phyloP scores from a whole-genome alignment of 2,113 vertebrate species.

The Pungitius pungitius region DNA sequence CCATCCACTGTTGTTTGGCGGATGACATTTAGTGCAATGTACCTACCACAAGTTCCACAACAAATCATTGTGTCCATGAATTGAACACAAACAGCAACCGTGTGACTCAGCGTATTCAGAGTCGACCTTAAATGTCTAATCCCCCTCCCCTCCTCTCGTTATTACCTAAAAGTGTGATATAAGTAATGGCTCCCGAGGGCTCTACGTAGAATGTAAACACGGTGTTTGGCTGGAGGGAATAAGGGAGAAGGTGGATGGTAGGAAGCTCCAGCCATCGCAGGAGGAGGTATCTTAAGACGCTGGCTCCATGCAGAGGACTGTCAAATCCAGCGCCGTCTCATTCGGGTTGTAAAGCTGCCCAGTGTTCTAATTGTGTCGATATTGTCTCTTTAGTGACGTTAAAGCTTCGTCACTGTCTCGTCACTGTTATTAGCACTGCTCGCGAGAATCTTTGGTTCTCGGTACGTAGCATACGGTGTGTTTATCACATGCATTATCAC shows the following conservation, averaged over 20 bases:
- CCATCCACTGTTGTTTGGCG: background rate
- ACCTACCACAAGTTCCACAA: background rate
- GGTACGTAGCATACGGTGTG: background rate
- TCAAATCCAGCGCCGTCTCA: constrained; percentile 26
- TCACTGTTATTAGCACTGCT: background rate
- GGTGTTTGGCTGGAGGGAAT: constrained; percentile 25
- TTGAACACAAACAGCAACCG: background rate
- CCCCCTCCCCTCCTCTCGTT: constrained; percentile 55
- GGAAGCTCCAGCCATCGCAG: constrained; percentile 8
- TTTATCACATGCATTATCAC: background rate
- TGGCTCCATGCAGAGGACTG: constrained; percentile 7
- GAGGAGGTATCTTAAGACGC: constrained; percentile 10
- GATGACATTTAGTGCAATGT: background rate
- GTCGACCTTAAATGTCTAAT: constrained; percentile 63
- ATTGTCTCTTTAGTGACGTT: background rate
- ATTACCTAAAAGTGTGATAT: constrained; percentile 66
- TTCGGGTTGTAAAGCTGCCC: background rate
- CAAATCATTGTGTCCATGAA: background rate
- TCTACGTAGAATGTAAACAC: constrained; percentile 57
- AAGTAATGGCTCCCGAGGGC: constrained; percentile 56
- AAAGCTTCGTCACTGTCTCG: background rate
- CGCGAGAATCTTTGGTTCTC: background rate
- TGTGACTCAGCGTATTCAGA: constrained; percentile 16
- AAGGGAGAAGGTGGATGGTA: background rate
- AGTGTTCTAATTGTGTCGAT: background rate